Evolutionary conservation across 1,140 invertebrate genomes (phyloP).

Genomic region (Steinernema feltiae): DNA sequence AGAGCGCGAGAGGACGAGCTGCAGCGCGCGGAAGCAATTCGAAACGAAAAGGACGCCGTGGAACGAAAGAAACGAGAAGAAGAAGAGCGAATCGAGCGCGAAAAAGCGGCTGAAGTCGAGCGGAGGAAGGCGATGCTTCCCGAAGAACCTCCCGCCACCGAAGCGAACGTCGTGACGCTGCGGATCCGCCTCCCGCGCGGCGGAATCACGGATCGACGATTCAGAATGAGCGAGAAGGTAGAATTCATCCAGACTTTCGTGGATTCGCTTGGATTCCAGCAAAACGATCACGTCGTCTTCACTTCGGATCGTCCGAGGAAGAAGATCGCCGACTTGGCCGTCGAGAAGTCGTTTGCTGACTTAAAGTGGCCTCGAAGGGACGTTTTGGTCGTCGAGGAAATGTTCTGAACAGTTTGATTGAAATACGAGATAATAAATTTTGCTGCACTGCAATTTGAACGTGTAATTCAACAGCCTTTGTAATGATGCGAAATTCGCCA

Average conservation of each 20-base stretch:
- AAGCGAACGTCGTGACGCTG: not conserved
- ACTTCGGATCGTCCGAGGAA: not conserved
- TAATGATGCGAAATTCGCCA: no score
- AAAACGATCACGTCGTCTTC: not conserved
- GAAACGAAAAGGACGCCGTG: not conserved
- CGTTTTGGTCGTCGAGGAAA: not conserved
- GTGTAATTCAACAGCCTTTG: no score
- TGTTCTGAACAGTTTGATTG: no score
- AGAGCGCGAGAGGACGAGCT: not conserved
- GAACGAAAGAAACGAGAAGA: not conserved
- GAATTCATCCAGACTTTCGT: not conserved
- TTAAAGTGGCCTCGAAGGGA: not conserved
- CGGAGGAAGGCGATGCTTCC: not conserved
- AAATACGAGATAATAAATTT: no score
- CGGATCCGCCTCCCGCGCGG: not conserved
- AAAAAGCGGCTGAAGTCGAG: not conserved
- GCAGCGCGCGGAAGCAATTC: no score
- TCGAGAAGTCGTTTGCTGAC: not conserved
- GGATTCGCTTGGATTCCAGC: not conserved
- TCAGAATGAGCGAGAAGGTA: not conserved
- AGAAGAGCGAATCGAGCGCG: not conserved
- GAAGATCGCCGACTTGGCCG: not conserved
- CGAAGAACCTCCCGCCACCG: not conserved
- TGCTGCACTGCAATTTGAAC: no score
- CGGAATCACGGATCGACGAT: not conserved